phyloP scores from a whole-genome alignment of 2,113 vertebrate species.

The Nicator chloris region DNA sequence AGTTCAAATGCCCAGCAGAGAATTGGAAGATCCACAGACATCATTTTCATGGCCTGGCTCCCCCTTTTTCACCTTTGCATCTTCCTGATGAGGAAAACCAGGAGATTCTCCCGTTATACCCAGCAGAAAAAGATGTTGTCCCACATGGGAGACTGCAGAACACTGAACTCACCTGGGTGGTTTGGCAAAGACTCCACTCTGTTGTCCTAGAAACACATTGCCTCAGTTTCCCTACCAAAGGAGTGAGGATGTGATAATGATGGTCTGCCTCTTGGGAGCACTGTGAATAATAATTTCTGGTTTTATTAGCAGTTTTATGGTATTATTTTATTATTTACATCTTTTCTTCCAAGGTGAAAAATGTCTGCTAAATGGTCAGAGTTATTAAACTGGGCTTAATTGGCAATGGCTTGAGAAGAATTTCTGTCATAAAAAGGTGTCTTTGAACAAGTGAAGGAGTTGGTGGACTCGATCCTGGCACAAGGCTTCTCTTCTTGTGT shows the following conservation, averaged over 20 bases:
- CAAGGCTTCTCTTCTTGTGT: neutral
- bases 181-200: neutral
- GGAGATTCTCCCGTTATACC: neutral
- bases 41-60: neutral
- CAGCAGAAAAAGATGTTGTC: neutral
- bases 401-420: neutral
- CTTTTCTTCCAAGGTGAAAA: neutral
- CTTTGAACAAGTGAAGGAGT: neutral
- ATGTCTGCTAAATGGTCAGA: neutral
- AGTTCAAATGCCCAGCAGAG: neutral
- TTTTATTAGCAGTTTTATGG: slow-evolving; percentile 9
- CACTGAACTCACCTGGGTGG: neutral
- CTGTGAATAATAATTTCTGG: neutral
- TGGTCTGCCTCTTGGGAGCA: neutral
- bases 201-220: neutral
- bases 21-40: neutral
- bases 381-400: neutral
- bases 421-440: neutral
- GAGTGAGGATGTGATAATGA: neutral
- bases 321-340: too few relatives aligned
- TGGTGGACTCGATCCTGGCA: neutral
- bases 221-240: slow-evolving; percentile 17
- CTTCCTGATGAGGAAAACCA: neutral
- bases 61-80: neutral
- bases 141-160: neutral